Base-by-base conservation (phyloP, 1,140 invertebrate genomes). In the Pomacea maculata region DNA sequence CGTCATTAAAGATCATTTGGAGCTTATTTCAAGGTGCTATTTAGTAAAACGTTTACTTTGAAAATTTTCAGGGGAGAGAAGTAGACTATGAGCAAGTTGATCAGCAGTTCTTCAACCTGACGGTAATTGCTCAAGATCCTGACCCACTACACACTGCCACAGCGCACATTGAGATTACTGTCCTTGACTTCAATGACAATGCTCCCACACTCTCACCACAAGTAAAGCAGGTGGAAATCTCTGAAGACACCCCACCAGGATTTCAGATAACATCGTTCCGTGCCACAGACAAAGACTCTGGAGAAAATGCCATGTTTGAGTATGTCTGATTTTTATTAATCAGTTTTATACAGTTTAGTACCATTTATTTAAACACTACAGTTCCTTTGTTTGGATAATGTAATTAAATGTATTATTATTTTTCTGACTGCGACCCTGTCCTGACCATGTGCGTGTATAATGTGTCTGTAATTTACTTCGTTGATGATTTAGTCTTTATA, bases 181-280 rank as follows among this genome's bases (percentile, higher is more conserved):
- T 89, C 1, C 80, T 84, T n/a, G 88, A 89, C 81, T 85, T 84
- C 67, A 89, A 89, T 80, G 88, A 89, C 80, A 88, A 88, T 75
- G 80, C 83, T 11, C 87, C 88, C n/a, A 73, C 81, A 55, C 86
- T 88, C 64, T 72, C 71, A 1, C 80, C 82, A 14, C 83, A 83
- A 76, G 84, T 86, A 17, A 79, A 84, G 57, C 83, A 79, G n/a
- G 82, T 83, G 45, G 57, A 73, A 15, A 76, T 80, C 61, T 70
- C 64, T 61, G 87, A 88, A 79, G 84, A 87, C 72, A 82, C 84
- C 25, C 25, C 77, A 29, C 80, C 80, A 68, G 85, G 85, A n/a
- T 83, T 84, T 17, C 73, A 83, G 21, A 72, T 88, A 1, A 83
- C 85, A 61, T 81, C 82, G 29, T 88, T 87, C 75, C 75, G 83